Conservation (phyloP, 2,113 vertebrate genomes). For the Cacatua alba region DNA sequence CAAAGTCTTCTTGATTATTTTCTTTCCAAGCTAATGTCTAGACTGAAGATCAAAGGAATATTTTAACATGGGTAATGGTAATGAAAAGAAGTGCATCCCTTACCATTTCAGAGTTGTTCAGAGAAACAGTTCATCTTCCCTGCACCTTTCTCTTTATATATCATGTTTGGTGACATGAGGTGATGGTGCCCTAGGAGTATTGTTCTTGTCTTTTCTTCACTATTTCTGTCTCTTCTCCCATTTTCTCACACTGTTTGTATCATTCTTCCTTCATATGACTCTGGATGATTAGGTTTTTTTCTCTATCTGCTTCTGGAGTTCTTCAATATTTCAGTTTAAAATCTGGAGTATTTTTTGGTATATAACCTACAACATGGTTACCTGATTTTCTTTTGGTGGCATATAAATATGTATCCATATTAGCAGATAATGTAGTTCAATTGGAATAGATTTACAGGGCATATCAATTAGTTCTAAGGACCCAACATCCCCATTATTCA, state of each 20-base stretch:
- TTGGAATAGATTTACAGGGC: background rate
- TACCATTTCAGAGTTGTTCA: background rate
- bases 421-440: background rate
- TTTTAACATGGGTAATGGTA: background rate
- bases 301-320: background rate
- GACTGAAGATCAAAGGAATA: background rate
- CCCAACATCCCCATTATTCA: background rate
- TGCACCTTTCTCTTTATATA: background rate
- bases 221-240: background rate
- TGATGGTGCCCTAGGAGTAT: background rate
- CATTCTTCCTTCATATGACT: background rate
- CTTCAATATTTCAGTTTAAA: background rate
- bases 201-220: background rate
- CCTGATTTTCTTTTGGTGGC: background rate
- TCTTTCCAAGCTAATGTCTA: background rate
- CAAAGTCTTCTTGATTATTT: background rate
- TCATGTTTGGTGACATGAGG: background rate
- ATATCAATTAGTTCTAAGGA: background rate
- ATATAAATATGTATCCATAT: background rate
- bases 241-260: background rate
- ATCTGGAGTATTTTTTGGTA: background rate
- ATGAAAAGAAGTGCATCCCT: background rate
- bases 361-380: background rate
- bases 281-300: background rate
- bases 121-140: background rate